Evolutionary conservation across 1,140 invertebrate genomes (phyloP).

Genomic region (Globodera rostochiensis): DNA sequence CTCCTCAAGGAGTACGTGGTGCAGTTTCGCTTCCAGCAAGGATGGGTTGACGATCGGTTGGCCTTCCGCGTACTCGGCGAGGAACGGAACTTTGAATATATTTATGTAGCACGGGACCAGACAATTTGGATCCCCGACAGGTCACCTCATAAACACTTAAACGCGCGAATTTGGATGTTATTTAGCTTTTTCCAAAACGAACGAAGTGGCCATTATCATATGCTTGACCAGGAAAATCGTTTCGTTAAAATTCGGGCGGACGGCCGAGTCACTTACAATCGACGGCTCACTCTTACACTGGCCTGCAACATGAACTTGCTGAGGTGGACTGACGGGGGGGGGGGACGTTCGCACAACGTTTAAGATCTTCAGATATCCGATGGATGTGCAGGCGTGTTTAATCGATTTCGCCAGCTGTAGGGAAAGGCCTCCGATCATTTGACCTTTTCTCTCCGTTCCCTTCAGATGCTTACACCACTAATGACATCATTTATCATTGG

Average conservation of each 20-base stretch:
- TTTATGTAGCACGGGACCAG: slow-evolving; percentile 87
- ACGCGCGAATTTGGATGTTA: slow-evolving; percentile 73
- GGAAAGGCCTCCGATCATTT: slow-evolving; percentile 17
- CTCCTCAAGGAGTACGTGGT: slow-evolving; percentile 59
- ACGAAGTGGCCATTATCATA: slow-evolving; percentile 89
- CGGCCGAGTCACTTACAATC: slow-evolving; percentile 47
- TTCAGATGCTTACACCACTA: slow-evolving; percentile 88
- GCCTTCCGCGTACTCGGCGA: slow-evolving; percentile 50
- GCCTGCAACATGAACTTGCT: slow-evolving; percentile 94
- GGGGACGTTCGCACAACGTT: neutral
- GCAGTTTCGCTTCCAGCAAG: slow-evolving; percentile 63
- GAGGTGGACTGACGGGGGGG: slow-evolving; percentile 67
- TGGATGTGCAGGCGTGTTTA: slow-evolving; percentile 88
- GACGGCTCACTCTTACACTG: slow-evolving; percentile 71
- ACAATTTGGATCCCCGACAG: slow-evolving; percentile 91
- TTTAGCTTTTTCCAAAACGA: slow-evolving; percentile 79
- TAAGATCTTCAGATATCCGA: slow-evolving; percentile 72
- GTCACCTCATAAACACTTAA: slow-evolving; percentile 5
- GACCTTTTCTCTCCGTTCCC: neutral
- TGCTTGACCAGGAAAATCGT: slow-evolving; percentile 73
- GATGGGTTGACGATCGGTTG: slow-evolving; percentile 62
- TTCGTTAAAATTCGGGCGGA: slow-evolving; percentile 45
- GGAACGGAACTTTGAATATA: slow-evolving; percentile 70
- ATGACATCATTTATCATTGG: slow-evolving; percentile 89
- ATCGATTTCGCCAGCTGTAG: slow-evolving; percentile 88